Evolutionary conservation across 2,113 vertebrate species (phyloP).

Genomic region (Callaeas wilsoni): DNA sequence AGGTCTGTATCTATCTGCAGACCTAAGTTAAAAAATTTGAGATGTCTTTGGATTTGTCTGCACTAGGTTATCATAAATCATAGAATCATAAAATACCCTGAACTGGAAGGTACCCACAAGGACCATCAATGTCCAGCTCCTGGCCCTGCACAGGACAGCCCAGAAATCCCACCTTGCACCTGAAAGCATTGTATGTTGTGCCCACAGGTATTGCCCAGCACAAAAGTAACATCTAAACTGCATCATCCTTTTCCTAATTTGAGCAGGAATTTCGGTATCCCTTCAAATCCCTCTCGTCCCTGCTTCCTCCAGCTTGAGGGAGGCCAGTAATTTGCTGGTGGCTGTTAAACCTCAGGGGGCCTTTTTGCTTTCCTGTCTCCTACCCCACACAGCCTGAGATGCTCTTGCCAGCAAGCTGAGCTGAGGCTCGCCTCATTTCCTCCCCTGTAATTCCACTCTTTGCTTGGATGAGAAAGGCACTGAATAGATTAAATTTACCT

Average conservation of each 20-base stretch:
- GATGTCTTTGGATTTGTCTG: background rate
- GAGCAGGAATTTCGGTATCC: background rate
- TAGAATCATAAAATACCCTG: background rate
- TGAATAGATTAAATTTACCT: background rate
- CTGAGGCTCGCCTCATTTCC: background rate
- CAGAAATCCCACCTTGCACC: background rate
- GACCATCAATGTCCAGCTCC: background rate
- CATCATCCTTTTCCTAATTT: background rate
- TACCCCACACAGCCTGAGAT: slow-evolving; percentile 6
- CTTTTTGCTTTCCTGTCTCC: background rate
- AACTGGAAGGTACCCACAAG: background rate
- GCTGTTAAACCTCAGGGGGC: slow-evolving; percentile 25
- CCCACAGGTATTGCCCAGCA: background rate
- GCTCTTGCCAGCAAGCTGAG: background rate
- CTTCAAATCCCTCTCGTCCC: background rate
- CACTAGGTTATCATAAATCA: background rate
- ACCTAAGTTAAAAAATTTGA: background rate
- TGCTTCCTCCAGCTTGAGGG: background rate
- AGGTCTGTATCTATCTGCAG: background rate
- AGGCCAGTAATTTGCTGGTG: slow-evolving; percentile 24
- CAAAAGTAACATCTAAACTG: background rate
- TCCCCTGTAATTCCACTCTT: slow-evolving; percentile 18
- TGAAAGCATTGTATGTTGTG: accelerated
- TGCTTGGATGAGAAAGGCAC: background rate
- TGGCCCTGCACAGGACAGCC: background rate